Evolutionary conservation across 2,888 invertebrate genomes (phyloP), one percentile per base, ranked within the genome.

Genomic region (Cerceris ruficornis): DNA sequence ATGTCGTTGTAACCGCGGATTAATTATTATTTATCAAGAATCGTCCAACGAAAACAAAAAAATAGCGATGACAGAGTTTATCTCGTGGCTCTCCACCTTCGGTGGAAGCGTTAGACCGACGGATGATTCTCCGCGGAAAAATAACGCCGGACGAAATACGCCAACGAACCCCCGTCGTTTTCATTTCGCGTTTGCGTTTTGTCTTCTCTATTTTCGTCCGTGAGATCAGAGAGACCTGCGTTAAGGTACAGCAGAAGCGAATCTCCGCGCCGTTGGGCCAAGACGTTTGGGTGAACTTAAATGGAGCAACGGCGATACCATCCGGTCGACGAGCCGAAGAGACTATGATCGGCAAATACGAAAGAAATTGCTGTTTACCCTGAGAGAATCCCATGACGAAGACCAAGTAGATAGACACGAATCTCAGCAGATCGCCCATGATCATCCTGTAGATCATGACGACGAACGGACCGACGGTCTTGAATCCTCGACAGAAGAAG

Each of bases 371-470:
- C 46, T 28, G n/a, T 14, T 89, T 93, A 97, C 97, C 96, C 95
- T 99, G 99, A 2, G 99, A 98, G 91, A 99, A 99, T 74, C 98
- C 98, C 95, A 99, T 96, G 6, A 99, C 97, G 91, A 99, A 99
- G 5, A 99, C 98, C 80, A 98, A 93, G 91, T 99, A 99, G 90
- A 99, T 99, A 61, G 97, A 96, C 78, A 98, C 98, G 92, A 99
- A 99, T 82, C 99, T 95, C 41, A 99, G 93, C 43, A 99, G 94
- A 93, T 99, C 99, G 70, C 99, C 98, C 95, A 97, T 96, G 62
- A 99, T 97, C 98, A 99, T 99, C 82, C 98, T 95, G 93, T 99
- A 99, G 86, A 99, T 98, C 99, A 99, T 99, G 85, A 99, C 98
- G n/a, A 99, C 99, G 95, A 99, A 99, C 0, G 99, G 99, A 5